These are phyloP conservation scores for Listronotus bonariensis DNA, from an alignment of 1,140 invertebrate genomes.

Conservation along the genomic window DNA sequence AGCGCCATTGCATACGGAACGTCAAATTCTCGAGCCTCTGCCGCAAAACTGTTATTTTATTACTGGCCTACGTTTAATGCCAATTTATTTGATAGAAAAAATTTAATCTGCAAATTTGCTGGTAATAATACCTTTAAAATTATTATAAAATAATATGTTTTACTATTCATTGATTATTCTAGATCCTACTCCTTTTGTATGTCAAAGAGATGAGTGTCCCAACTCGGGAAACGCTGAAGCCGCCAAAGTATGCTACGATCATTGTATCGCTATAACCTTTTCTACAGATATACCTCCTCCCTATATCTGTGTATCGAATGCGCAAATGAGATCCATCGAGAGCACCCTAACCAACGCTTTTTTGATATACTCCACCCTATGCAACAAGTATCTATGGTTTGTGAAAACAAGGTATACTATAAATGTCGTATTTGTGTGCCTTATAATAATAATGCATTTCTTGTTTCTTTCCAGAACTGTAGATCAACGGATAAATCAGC, in stretches of 20 bases:
- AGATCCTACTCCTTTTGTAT: constrained; percentile 75
- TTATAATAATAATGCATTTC: constrained; percentile 2
- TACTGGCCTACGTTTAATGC: constrained; percentile 99
- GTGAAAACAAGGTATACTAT: constrained; percentile 89
- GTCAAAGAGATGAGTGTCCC: constrained; percentile 84
- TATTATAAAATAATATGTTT: not conserved
- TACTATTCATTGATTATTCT: constrained; percentile 8
- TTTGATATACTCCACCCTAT: constrained; percentile 93
- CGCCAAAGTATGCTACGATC: constrained; percentile 89
- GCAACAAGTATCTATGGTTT: constrained; percentile 91
- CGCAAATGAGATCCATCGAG: constrained; percentile 86
- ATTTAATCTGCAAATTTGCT: constrained; percentile 86
- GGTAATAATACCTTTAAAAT: constrained; percentile 62
- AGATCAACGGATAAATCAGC: constrained; percentile 90
- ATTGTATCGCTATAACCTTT: constrained; percentile 81
- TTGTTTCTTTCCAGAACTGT: constrained; percentile 75
- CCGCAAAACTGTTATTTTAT: constrained; percentile 95
- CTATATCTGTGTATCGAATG: constrained; percentile 96
- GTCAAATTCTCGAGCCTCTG: constrained; percentile 84
- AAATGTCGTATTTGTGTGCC: not conserved
- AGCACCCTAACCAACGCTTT: constrained; percentile 82
- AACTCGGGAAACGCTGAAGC: constrained; percentile 84
- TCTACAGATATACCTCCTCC: constrained; percentile 88
- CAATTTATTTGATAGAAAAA: constrained; percentile 87
- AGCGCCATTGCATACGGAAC: constrained; percentile 98